phyloP scores from a whole-genome alignment of 2,888 invertebrate genomes.

The Euplexia lucipara region DNA sequence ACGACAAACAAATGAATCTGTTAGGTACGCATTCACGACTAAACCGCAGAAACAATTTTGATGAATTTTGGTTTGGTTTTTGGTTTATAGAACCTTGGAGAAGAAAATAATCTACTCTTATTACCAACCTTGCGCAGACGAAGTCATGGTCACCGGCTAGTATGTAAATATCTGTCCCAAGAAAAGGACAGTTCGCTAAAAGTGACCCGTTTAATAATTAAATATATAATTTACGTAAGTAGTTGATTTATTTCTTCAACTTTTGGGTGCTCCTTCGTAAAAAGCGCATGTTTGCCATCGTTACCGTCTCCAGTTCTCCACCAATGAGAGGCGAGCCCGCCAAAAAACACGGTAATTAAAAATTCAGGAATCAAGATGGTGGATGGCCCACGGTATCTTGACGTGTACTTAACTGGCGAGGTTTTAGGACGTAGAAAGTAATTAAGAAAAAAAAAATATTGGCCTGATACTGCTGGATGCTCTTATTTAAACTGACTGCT shows the following conservation, averaged over 20 bases:
- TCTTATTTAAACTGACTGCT: too few species aligned
- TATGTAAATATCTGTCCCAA: conserved; percentile 44
- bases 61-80: too few species aligned
- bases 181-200: conserved; percentile 29
- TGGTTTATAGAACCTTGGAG: too few species aligned
- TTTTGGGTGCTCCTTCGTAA: conserved; percentile 41
- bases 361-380: conserved; percentile 67
- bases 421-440: conserved; percentile 48
- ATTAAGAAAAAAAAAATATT: too few species aligned
- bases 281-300: conserved; percentile 51
- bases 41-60: too few species aligned
- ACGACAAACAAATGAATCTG: too few species aligned
- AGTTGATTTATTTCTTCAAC: conserved; percentile 59
- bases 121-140: too few species aligned
- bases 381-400: conserved; percentile 17
- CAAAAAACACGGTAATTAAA: conserved; percentile 67
- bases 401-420: conserved; percentile 7
- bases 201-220: conserved; percentile 56
- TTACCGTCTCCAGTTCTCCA: conserved; percentile 47
- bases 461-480: too few species aligned
- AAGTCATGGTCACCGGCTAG: too few species aligned
- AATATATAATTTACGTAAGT: conserved; percentile 54
- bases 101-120: too few species aligned
- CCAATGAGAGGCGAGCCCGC: conserved; percentile 59
- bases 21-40: too few species aligned